Base-by-base conservation (phyloP, 2,113 vertebrate species). In the Potamarius usumacintae region DNA sequence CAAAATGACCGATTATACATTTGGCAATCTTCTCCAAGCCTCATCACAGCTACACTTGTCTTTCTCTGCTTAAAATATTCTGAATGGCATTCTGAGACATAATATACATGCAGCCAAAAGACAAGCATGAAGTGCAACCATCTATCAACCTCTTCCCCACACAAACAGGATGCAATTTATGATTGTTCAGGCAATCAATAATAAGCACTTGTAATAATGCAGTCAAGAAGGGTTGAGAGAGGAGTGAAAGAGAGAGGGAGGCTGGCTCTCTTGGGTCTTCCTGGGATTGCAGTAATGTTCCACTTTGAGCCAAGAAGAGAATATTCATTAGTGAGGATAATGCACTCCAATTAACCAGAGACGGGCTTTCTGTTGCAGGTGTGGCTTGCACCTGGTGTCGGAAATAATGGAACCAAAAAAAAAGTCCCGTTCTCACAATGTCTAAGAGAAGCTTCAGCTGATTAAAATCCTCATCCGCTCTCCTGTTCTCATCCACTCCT, bases 261-360 rank as follows among this genome's bases (percentile, higher is more conserved):
- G 83, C 62, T 30, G 82, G 53, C 88, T 92, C 93, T 93, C 93
- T 30, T 52, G 92, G 94, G 95, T 91, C 60, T 27, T 82, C 78
- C 82, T 57, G 69, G 84, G 88, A 89, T 83, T 88, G 88, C 78
- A 90, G 93, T 94, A 93, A 95, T 94, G 95, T 92, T 94, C 89
- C 93, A 92, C 89, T 84, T 60, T 18, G 89, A 87, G 71, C 63
- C 83, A 85, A 72, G 67, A 42, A 91, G 85, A 91, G 89, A 92
- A 94, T 93, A 94, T 95, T 95, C 92, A 96, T 95, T 94, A 94
- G 91, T 82, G 90, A 89, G 74, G 91, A 93, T 89, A 89, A 85
- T 90, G 89, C 94, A 94, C 94, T 94, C 92, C 94, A 96, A 95
- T 95, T 94, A 95, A 91, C 88, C 62, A 72, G 91, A 89, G 88